phyloP scores from a whole-genome alignment of 2,888 invertebrate genomes.

The Agrotis exclamationis region DNA sequence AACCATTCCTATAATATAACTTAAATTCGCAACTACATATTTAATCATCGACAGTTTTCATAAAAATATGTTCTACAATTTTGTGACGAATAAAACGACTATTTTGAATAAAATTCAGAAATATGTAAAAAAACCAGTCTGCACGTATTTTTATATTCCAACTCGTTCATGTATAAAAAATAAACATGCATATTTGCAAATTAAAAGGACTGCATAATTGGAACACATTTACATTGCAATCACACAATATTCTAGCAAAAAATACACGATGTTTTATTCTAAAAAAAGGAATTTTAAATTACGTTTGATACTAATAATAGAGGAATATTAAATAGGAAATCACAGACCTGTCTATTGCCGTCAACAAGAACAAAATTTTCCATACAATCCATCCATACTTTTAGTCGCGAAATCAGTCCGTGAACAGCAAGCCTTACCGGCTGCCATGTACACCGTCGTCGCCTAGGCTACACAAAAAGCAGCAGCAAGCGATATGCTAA shows the following conservation, averaged over 20 bases:
- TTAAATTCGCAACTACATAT: too few species aligned
- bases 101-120: too few species aligned
- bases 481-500: conserved; percentile 86
- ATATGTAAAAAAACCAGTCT: background rate
- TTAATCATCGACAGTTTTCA: too few species aligned
- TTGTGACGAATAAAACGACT: too few species aligned
- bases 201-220: background rate
- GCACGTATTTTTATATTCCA: background rate
- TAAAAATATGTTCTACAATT: too few species aligned
- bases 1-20: too few species aligned
- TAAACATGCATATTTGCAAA: background rate
- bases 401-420: conserved; percentile 37
- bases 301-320: background rate
- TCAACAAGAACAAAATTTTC: background rate
- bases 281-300: too few species aligned
- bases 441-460: conserved; percentile 77
- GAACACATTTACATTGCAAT: background rate
- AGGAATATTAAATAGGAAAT: background rate
- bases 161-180: background rate
- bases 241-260: background rate
- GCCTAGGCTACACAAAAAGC: conserved; percentile 85
- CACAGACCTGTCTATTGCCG: background rate
- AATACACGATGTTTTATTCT: background rate
- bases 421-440: conserved; percentile 71
- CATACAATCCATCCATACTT: background rate